A percentile compares a stretch with the other conserved stretches of the same genome.
phyloP scores from a whole-genome alignment of 1,140 invertebrate genomes.

The Steinernema feltiae region DNA sequence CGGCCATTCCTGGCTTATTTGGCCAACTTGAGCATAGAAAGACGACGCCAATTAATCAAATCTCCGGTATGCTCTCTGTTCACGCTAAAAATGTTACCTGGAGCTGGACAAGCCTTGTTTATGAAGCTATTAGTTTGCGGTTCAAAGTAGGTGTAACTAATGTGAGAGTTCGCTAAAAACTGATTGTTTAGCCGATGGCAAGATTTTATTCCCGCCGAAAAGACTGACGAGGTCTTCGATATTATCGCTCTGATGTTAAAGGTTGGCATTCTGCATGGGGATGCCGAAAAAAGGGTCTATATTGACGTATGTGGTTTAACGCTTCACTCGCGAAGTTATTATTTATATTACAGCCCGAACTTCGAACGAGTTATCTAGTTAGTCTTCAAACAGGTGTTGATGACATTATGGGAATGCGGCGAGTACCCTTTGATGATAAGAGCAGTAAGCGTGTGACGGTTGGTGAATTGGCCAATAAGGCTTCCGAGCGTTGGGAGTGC shows the following conservation, averaged over 20 bases:
- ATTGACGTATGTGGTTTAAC: not conserved
- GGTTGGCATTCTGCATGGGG: not conserved
- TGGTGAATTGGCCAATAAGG: constrained; percentile 29
- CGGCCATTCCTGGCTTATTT: not conserved
- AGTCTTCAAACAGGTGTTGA: not conserved
- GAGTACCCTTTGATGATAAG: not conserved
- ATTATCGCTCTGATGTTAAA: not conserved
- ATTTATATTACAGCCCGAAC: not conserved
- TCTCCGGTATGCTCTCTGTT: not conserved
- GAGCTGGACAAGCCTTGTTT: not conserved
- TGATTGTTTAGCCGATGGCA: not conserved
- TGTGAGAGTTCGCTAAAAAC: not conserved
- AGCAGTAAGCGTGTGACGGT: constrained; percentile 3
- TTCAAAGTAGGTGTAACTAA: not conserved
- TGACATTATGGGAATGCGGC: not conserved
- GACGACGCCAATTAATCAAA: not conserved
- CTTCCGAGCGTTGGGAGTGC: constrained; percentile 35
- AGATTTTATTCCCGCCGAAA: not conserved
- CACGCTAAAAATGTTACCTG: constrained; percentile 2
- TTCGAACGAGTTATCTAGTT: not conserved
- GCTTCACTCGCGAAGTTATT: not conserved
- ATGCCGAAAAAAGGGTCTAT: not conserved
- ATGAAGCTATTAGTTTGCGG: not conserved
- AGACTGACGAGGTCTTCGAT: not conserved
- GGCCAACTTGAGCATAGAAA: not conserved